Evolutionary conservation across 2,888 invertebrate genomes (phyloP), one percentile per base, ranked within the genome.

Genomic region (Cephonodes hylas): DNA sequence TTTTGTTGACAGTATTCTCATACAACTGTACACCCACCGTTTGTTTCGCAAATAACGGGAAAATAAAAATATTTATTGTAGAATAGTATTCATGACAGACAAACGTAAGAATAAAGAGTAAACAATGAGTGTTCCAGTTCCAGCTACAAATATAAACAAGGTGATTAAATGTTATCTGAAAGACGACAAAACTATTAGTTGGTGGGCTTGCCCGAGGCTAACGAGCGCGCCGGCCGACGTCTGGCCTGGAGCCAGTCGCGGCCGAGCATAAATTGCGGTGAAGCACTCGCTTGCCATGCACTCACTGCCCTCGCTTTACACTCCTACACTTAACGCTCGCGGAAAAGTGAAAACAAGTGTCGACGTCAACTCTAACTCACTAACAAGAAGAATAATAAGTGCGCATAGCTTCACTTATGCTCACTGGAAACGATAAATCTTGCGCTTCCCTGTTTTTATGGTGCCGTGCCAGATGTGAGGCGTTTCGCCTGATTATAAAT

Each of bases 141-240:
- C 64, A 64, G 65, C 62, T 64, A 66, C 70, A 81, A 85, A 84
- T 83, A 81, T 80, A 84, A 87, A 85, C 83, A 84, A 84, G 76
- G 72, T 78, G 76, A 84, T 81, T 82, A 83, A 87, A 83, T 79
- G 77, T 77, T 81, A 76, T 80, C 73, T 71, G 70, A 76, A 77
- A 81, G 75, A 85, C 81, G 83, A 80, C 83, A 81, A 84, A 88
- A 86, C 86, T 86, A 89, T 90, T 88, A 87, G 79, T 81, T 83
- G 77, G 79, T 74, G 80, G 80, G 73, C 76, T 79, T 78, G 75
- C 63, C 69, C 77, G 15, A 69, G 46, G 56, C 83, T 86, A 87
- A 89, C 85, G 86, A 88, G 84, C 81, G 77, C 76, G 81, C 77
- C 79, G 78, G 71, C 72, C 66, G 74, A 70, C 68, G 65, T 64